Conservation (phyloP, 1,140 invertebrate species). For the Macrobrachium rosenbergii region DNA sequence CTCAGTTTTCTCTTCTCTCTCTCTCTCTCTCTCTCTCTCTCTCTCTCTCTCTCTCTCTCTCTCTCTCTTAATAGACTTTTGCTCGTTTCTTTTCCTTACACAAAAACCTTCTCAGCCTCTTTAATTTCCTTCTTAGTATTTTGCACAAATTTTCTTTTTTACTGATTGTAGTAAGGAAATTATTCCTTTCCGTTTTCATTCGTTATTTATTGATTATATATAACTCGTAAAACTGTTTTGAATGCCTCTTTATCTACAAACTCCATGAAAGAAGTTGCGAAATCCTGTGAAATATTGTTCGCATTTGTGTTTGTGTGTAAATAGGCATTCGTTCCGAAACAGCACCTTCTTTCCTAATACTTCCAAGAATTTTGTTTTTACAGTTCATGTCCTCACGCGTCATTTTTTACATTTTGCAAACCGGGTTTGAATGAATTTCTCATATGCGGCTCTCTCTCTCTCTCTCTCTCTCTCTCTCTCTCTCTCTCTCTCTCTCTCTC, state of each 20-base stretch:
- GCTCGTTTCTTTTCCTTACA: not conserved
- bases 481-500: not conserved
- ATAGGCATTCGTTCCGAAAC: too few species aligned
- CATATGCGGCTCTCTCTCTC: not conserved
- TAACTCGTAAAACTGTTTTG: too few species aligned
- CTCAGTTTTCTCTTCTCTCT: not conserved
- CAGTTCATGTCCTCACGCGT: too few species aligned
- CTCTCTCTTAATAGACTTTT: not conserved
- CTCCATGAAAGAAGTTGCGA: too few species aligned
- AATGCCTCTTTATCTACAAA: too few species aligned
- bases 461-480: not conserved
- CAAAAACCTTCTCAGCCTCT: not conserved
- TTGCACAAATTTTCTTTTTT: conserved; percentile 1
- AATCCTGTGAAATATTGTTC: too few species aligned
- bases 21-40: not conserved
- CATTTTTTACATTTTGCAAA: not conserved
- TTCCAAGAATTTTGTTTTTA: too few species aligned
- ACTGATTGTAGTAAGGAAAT: not conserved
- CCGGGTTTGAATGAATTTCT: not conserved
- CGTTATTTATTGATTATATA: too few species aligned
- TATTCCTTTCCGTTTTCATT: too few species aligned
- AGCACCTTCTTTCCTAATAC: too few species aligned
- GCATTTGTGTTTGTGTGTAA: too few species aligned
- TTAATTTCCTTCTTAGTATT: not conserved
- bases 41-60: not conserved